These are phyloP conservation scores for Podarcis cretensis DNA, from an alignment of 2,113 vertebrate species.

Conservation along the genomic window DNA sequence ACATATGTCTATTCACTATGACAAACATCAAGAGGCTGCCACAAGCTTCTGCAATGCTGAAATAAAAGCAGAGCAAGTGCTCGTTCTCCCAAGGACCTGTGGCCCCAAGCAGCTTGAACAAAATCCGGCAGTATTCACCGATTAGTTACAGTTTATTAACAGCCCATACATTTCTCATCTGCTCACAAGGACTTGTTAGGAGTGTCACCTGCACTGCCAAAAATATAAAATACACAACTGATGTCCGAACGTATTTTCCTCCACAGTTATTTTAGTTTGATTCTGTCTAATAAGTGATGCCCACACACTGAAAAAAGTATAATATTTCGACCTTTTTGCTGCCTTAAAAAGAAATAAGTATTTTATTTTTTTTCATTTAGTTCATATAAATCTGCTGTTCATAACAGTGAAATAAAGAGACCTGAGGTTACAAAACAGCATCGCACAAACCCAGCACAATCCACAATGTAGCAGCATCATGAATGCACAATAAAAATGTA, in stretches of 20 bases:
- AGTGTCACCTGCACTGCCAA: conserved; percentile 75
- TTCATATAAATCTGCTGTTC: not conserved
- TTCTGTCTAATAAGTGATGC: not conserved
- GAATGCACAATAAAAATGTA: not conserved
- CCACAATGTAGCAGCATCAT: not conserved
- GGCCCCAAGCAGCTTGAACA: conserved; percentile 85
- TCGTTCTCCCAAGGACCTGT: conserved; percentile 88
- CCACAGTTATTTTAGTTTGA: fast-evolving
- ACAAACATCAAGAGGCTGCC: conserved; percentile 67
- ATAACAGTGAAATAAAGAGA: fast-evolving
- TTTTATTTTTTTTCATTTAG: fast-evolving
- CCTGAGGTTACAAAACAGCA: not conserved
- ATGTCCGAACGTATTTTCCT: conserved; percentile 1
- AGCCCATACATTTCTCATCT: conserved; percentile 98
- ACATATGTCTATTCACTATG: conserved; percentile 80
- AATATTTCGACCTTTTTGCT: not conserved
- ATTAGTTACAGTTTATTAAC: conserved; percentile 99
- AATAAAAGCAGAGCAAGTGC: conserved; percentile 80
- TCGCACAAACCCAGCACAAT: not conserved
- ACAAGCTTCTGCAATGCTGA: conserved; percentile 62
- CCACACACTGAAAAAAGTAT: no score
- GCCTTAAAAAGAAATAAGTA: not conserved
- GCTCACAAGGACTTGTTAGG: conserved; percentile 70
- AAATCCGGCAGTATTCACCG: conserved; percentile 80
- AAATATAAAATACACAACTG: not conserved